phyloP scores from a whole-genome alignment of 2,113 vertebrate species.

The Bambusicola thoracicus region DNA sequence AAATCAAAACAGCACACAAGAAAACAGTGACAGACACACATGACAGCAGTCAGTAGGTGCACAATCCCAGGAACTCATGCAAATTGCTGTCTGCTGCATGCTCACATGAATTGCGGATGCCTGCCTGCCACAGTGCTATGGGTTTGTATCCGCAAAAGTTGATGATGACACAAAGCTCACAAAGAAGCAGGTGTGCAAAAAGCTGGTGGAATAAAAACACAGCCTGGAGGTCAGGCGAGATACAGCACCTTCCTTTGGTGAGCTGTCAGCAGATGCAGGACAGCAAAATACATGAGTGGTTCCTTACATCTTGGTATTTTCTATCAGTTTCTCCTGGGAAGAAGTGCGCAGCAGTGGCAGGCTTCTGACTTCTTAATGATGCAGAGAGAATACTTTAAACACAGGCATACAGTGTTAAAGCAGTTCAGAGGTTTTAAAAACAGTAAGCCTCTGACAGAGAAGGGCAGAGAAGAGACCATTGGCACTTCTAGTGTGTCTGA shows the following conservation, averaged over 20 bases:
- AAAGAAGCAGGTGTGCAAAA: background rate
- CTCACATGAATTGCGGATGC: background rate
- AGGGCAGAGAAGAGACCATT: background rate
- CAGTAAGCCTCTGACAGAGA: background rate
- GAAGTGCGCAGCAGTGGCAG: background rate
- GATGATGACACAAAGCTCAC: background rate
- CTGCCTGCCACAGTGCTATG: accelerated
- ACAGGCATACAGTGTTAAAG: background rate
- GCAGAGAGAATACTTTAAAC: background rate
- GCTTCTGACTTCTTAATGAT: background rate
- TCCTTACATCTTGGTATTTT: background rate
- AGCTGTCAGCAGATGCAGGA: background rate
- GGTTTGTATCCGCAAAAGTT: background rate
- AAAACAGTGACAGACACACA: background rate
- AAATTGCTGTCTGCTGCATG: background rate
- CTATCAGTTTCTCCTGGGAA: background rate
- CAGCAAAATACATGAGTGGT: background rate
- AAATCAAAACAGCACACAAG: accelerated
- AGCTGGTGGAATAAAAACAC: background rate
- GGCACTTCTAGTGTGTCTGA: background rate
- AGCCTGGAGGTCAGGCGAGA: background rate
- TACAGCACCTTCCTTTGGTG: background rate
- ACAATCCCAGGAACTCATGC: background rate
- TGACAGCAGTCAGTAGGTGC: background rate
- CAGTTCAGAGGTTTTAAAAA: background rate